Conservation (phyloP, 37 sponge, comb jelly and placozoan genomes). For the Dysidea cf. avara region DNA sequence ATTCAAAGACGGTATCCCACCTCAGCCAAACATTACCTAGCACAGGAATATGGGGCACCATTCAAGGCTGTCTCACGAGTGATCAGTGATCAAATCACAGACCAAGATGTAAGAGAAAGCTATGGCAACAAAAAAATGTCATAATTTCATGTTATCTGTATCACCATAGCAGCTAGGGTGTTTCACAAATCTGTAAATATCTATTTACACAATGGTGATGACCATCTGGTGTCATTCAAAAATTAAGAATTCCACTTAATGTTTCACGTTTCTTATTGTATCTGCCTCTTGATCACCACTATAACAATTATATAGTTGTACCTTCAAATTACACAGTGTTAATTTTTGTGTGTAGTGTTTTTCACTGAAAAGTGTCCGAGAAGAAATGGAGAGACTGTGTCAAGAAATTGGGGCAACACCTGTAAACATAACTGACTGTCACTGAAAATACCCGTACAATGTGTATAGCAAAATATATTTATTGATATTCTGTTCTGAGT, state of each 20-base stretch:
- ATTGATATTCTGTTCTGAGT: no score
- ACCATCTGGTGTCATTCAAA: no score
- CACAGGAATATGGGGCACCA: slow-evolving; percentile 57
- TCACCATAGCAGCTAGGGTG: no score
- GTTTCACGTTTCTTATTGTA: no score
- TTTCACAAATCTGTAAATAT: no score
- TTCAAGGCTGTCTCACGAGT: slow-evolving; percentile 68
- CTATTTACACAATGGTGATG: no score
- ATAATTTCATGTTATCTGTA: no score
- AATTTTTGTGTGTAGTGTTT: slow-evolving; percentile 25
- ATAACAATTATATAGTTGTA: slow-evolving; percentile 1
- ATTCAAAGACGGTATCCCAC: slow-evolving; percentile 69
- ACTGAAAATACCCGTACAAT: neutral
- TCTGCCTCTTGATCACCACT: no score
- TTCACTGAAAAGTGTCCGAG: slow-evolving; percentile 14
- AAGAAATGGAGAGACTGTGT: slow-evolving; percentile 37
- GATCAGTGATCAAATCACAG: slow-evolving; percentile 48
- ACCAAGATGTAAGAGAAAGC: slow-evolving; percentile 66
- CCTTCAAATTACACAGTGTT: no score
- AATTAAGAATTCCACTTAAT: no score
- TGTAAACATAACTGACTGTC: slow-evolving; percentile 5
- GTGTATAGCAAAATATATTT: neutral
- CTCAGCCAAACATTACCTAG: slow-evolving; percentile 69
- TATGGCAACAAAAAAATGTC: neutral
- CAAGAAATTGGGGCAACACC: slow-evolving; percentile 4